A percentile compares a stretch with the other conserved stretches of the same genome.
Evolutionary conservation across 2,113 vertebrate genomes (phyloP).

Genomic region (Hystrix brachyura): DNA sequence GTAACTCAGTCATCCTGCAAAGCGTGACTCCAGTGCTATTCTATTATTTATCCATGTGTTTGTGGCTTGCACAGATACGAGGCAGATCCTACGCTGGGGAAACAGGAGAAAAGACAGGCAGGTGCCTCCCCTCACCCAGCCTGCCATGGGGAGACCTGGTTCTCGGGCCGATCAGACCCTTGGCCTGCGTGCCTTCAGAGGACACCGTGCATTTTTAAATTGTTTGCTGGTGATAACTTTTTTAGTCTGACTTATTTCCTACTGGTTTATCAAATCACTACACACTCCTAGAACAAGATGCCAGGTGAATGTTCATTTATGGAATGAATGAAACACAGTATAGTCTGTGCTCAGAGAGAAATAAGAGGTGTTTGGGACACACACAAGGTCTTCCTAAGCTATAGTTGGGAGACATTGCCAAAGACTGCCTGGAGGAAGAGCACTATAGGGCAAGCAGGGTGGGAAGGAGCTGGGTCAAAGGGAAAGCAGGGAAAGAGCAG

Average conservation of each 20-base stretch:
- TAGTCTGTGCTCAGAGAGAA: not conserved
- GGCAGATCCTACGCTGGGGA: not conserved
- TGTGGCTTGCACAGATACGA: accelerated
- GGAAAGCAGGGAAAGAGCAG: not conserved
- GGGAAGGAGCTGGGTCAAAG: not conserved
- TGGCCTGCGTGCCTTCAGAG: not conserved
- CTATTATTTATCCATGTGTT: not conserved
- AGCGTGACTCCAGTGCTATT: not conserved
- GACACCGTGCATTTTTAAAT: not conserved
- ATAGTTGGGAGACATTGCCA: not conserved
- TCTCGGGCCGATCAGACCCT: not conserved
- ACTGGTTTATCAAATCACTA: not conserved
- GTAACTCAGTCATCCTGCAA: accelerated
- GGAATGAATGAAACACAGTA: not conserved
- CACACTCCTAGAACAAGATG: not conserved
- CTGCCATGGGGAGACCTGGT: not conserved
- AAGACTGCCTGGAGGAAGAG: not conserved
- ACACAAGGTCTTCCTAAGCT: not conserved
- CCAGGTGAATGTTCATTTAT: not conserved
- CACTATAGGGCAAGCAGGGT: not conserved
- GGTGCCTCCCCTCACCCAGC: too few species aligned
- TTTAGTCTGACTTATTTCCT: not conserved
- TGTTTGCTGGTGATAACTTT: not conserved
- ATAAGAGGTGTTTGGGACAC: not conserved
- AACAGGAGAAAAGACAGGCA: not conserved